Conservation (phyloP, 2,888 invertebrate species). For the Zeuzera pyrina region DNA sequence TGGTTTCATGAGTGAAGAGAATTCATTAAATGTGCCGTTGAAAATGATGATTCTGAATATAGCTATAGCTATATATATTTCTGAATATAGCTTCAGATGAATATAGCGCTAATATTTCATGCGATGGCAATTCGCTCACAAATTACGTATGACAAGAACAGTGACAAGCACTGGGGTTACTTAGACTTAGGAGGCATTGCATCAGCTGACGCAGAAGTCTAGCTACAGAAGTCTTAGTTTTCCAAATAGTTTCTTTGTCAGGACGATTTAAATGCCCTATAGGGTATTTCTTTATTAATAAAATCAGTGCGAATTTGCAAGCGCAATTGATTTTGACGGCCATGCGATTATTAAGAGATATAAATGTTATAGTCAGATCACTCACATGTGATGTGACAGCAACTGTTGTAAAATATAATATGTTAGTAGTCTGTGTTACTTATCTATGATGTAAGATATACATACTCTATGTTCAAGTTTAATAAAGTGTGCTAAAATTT, state of each 20-base stretch:
- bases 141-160: constrained; percentile 11
- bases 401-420: constrained; percentile 8
- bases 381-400: constrained; percentile 11
- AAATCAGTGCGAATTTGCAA: constrained; percentile 10
- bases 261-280: constrained; percentile 16
- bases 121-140: too few species aligned
- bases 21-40: too few species aligned
- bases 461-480: too few species aligned
- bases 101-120: too few species aligned
- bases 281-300: constrained; percentile 17
- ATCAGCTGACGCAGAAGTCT: constrained; percentile 2
- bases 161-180: constrained; percentile 12
- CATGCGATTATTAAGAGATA: constrained; percentile 9
- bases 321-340: constrained; percentile 10
- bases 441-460: too few species aligned
- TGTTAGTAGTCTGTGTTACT: too few species aligned
- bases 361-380: constrained; percentile 11
- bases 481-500: too few species aligned
- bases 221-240: constrained; percentile 15
- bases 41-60: too few species aligned
- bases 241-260: constrained; percentile 15
- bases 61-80: too few species aligned
- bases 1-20: too few species aligned
- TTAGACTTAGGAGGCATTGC: constrained; percentile 15
- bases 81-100: too few species aligned